Conservation (phyloP, 2,797 vertebrate species). For the Remorina albescens region DNA sequence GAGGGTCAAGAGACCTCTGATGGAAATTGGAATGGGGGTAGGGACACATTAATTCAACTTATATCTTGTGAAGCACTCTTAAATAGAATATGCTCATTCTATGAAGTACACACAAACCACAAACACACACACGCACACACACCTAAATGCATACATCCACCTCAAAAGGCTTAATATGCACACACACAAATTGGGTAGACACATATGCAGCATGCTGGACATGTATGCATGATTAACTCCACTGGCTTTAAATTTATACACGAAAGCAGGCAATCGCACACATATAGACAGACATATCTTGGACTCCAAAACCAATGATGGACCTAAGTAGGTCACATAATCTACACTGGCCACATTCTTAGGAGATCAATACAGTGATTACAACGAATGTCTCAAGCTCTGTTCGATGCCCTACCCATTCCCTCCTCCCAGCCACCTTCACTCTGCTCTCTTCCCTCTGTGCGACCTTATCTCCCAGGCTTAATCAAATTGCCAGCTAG, state of each 20-base stretch:
- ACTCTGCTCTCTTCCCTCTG: conserved; percentile 44
- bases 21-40: conserved; percentile 75
- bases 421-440: conserved; percentile 1
- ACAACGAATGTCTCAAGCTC: conserved; percentile 61
- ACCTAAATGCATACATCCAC: conserved; percentile 30
- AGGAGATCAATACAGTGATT: conserved; percentile 79
- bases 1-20: conserved; percentile 80
- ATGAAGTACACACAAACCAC: conserved; percentile 17
- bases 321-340: conserved; percentile 67
- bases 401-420: background rate
- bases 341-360: conserved; percentile 76
- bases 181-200: conserved; percentile 36
- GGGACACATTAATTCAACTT: conserved; percentile 77
- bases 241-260: conserved; percentile 30
- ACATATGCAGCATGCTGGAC: conserved; percentile 15
- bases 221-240: conserved; percentile 54
- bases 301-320: conserved; percentile 61
- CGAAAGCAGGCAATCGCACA: background rate
- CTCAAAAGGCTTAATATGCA: conserved; percentile 49
- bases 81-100: conserved; percentile 48
- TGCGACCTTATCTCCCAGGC: conserved; percentile 75
- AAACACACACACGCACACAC: conserved; percentile 18
- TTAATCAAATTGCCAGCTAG: conserved; percentile 82
- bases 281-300: conserved; percentile 46
- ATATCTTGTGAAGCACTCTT: conserved; percentile 45